Conservation (phyloP, 2,113 vertebrate genomes). For the Diglossa brunneiventris region DNA sequence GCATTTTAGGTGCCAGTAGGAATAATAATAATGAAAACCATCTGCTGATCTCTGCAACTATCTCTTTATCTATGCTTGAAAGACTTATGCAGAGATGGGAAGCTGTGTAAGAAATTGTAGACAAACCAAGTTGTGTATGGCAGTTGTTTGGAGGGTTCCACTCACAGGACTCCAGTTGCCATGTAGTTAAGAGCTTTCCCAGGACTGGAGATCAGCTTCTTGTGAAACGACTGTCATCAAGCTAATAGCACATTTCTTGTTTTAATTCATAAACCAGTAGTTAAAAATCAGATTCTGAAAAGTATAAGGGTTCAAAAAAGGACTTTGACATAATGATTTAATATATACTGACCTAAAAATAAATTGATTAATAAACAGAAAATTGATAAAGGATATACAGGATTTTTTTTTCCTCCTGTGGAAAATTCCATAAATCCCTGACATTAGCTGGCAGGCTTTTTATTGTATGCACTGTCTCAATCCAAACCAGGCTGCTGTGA, state of each 20-base stretch:
- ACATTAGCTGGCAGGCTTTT: neutral
- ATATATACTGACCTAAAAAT: neutral
- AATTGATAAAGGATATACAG: neutral
- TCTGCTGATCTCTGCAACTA: conserved; percentile 3
- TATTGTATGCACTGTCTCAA: neutral
- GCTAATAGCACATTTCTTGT: neutral
- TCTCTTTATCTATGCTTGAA: conserved; percentile 13
- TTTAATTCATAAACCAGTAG: neutral
- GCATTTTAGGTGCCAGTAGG: conserved; percentile 18
- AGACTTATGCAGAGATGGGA: neutral
- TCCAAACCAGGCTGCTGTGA: neutral
- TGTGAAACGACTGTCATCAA: neutral
- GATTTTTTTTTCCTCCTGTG: neutral
- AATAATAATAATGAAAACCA: conserved; percentile 40
- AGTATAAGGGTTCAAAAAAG: neutral
- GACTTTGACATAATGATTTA: neutral
- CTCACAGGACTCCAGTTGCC: neutral
- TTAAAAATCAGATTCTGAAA: neutral
- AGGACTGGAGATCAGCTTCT: neutral
- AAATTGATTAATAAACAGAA: neutral
- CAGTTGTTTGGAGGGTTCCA: neutral
- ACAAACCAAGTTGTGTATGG: neutral
- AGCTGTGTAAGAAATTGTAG: neutral
- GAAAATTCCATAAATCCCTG: conserved; percentile 18
- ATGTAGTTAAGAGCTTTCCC: neutral